A percentile compares a stretch with the other conserved stretches of the same genome.
phyloP scores from a whole-genome alignment of 2,797 vertebrate species.

The Gallirallus australis region DNA sequence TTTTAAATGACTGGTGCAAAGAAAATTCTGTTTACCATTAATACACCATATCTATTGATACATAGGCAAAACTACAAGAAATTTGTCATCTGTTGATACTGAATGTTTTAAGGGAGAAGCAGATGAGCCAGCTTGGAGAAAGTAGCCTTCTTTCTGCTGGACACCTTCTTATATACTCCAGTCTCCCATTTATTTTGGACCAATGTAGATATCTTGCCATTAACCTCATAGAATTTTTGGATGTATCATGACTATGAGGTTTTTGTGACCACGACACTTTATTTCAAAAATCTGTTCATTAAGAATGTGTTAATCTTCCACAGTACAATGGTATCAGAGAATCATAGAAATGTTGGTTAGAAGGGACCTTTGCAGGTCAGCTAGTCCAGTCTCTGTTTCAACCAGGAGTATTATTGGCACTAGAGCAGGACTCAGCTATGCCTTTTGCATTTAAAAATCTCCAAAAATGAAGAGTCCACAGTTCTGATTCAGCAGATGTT shows the following conservation, averaged over 20 bases:
- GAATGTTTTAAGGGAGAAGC: neutral
- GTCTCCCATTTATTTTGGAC: neutral
- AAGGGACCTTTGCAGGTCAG: neutral
- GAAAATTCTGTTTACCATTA: neutral
- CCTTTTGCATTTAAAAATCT: neutral
- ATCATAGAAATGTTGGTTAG: neutral
- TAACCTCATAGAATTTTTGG: neutral
- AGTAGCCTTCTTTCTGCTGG: neutral
- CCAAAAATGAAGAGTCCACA: neutral
- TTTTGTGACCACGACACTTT: neutral
- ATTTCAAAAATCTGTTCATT: neutral
- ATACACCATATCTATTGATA: neutral
- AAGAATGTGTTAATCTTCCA: neutral
- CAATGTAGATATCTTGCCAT: neutral
- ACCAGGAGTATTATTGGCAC: accelerated
- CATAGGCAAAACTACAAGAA: neutral
- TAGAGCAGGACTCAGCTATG: neutral
- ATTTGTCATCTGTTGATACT: neutral
- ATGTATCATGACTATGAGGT: neutral
- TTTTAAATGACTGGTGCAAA: neutral
- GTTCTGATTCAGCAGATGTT: neutral
- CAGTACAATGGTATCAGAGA: neutral
- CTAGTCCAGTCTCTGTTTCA: neutral
- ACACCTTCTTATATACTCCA: accelerated
- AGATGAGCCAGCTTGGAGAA: neutral